phyloP scores from a whole-genome alignment of 2,113 vertebrate genomes.

The Halichoeres trimaculatus region DNA sequence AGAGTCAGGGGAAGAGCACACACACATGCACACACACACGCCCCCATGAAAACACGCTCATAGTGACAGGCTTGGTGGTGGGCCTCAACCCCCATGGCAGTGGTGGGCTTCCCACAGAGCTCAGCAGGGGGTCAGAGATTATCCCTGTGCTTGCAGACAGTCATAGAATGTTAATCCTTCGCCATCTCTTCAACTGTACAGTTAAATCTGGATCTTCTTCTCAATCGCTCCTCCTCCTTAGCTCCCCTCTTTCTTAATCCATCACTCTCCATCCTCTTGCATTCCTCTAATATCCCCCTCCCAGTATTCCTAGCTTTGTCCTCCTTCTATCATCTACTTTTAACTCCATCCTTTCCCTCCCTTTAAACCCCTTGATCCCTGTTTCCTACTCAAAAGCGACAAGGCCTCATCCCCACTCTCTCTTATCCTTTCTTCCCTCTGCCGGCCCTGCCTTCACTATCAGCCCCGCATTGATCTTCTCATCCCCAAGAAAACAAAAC shows the following conservation, averaged over 20 bases:
- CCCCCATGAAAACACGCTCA: slow-evolving; percentile 25
- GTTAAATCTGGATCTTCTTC: slow-evolving; percentile 69
- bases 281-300: slow-evolving; percentile 45
- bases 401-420: slow-evolving; percentile 51
- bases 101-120: slow-evolving; percentile 67
- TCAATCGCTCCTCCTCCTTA: slow-evolving; percentile 50
- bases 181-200: slow-evolving; percentile 67
- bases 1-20: slow-evolving; percentile 30
- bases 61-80: slow-evolving; percentile 54
- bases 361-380: slow-evolving; percentile 51
- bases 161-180: slow-evolving; percentile 79
- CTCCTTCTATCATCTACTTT: slow-evolving; percentile 46
- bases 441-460: slow-evolving; percentile 58
- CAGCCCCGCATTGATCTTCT: slow-evolving; percentile 72
- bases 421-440: slow-evolving; percentile 54
- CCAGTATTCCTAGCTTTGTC: slow-evolving; percentile 34
- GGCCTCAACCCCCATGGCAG: slow-evolving; percentile 61
- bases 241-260: slow-evolving; percentile 44
- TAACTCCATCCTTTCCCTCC: slow-evolving; percentile 53
- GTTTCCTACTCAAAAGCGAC: slow-evolving; percentile 56
- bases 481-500: slow-evolving; percentile 77
- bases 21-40: not conserved
- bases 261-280: slow-evolving; percentile 36
- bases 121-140: slow-evolving; percentile 71
- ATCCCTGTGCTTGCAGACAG: slow-evolving; percentile 73